Conservation (phyloP, 2,113 vertebrate genomes). For the Gopherus flavomarginatus region DNA sequence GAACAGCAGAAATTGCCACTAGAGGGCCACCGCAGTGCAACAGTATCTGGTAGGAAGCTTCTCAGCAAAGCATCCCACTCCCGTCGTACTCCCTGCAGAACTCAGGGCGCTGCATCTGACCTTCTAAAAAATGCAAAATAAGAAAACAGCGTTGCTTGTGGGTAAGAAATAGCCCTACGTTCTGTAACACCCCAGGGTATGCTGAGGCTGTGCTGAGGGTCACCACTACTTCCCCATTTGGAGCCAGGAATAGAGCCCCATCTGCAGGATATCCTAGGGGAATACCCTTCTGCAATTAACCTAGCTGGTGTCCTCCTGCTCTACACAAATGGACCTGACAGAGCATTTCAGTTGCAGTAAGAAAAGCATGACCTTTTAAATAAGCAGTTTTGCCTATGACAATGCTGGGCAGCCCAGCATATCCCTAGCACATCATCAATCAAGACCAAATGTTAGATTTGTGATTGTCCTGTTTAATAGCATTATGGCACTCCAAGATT, state of each 20-base stretch:
- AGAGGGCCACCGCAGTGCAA: neutral
- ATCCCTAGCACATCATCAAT: slow-evolving; percentile 46
- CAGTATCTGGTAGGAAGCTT: neutral
- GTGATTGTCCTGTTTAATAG: neutral
- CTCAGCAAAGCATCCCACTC: neutral
- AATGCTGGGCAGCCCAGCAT: slow-evolving; percentile 2
- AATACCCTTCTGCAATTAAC: neutral
- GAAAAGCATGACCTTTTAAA: slow-evolving; percentile 39
- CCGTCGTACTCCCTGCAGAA: neutral
- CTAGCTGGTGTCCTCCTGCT: accelerated
- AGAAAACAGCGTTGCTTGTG: neutral
- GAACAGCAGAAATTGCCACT: neutral
- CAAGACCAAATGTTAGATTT: slow-evolving; percentile 22
- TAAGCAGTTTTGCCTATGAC: slow-evolving; percentile 15
- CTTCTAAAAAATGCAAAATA: neutral
- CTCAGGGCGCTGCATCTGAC: neutral
- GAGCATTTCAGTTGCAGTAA: slow-evolving; percentile 13
- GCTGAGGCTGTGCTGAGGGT: neutral
- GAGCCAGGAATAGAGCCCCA: neutral
- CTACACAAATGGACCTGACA: neutral
- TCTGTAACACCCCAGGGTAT: accelerated
- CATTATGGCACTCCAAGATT: slow-evolving; percentile 44
- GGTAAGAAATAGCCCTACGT: neutral
- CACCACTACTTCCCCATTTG: neutral
- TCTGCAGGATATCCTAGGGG: neutral